A percentile compares a stretch with the other conserved stretches of the same genome.
Conservation (phyloP, 2,888 invertebrate species). For the Torymus aiolomorphi region DNA sequence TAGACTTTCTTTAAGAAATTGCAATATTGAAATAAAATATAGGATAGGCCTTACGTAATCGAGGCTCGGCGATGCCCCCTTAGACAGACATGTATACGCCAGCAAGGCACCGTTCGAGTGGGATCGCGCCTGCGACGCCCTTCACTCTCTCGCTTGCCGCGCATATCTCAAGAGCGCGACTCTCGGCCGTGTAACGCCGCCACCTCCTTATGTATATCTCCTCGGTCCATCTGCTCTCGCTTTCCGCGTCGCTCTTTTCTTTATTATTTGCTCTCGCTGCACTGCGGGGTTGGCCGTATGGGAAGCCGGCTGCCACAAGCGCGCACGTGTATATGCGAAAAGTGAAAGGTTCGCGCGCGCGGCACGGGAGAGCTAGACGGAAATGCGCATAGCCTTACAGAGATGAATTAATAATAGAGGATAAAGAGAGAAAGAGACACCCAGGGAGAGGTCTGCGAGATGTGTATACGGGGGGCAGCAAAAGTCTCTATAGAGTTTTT, state of each 20-base stretch:
- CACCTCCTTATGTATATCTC: slow-evolving; percentile 2
- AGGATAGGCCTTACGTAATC: too few relatives aligned
- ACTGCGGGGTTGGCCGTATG: not conserved
- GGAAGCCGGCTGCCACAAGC: not conserved
- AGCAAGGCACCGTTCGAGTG: too few relatives aligned
- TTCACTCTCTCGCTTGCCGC: not conserved
- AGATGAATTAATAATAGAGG: slow-evolving; percentile 31
- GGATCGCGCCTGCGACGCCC: slow-evolving; percentile 3
- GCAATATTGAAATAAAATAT: too few relatives aligned
- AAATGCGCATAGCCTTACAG: slow-evolving; percentile 10
- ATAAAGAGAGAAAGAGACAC: not conserved
- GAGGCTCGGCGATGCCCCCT: too few relatives aligned
- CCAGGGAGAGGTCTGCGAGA: too few relatives aligned
- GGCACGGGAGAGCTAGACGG: slow-evolving; percentile 12
- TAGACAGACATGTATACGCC: too few relatives aligned
- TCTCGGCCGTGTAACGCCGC: not conserved
- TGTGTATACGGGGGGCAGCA: too few relatives aligned
- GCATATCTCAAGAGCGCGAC: not conserved
- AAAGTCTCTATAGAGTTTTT: too few relatives aligned
- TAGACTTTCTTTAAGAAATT: too few relatives aligned
- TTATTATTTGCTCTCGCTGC: slow-evolving; percentile 14
- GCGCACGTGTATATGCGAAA: slow-evolving; percentile 32
- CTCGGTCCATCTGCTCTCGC: slow-evolving; percentile 37
- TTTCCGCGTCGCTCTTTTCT: slow-evolving; percentile 5
- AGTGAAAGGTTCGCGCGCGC: slow-evolving; percentile 38